phyloP scores from a whole-genome alignment of 2,888 invertebrate species.

The Pocota personata region DNA sequence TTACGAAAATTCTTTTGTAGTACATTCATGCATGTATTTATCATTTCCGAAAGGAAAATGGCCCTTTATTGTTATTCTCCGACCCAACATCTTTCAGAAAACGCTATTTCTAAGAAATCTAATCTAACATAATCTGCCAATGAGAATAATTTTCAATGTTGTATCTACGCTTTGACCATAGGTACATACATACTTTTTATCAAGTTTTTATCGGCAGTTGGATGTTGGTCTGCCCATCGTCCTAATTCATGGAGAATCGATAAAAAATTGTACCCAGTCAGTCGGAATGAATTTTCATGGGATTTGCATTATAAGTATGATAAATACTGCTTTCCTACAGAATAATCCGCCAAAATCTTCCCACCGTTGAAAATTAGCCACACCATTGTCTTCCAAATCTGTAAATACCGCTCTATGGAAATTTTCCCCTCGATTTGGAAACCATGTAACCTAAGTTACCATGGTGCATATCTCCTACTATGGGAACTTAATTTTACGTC shows the following conservation, averaged over 20 bases:
- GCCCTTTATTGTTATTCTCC: too few species aligned
- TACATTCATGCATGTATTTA: too few species aligned
- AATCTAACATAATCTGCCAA: too few species aligned
- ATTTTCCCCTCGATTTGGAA: constrained; percentile 17
- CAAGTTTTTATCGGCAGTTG: not conserved
- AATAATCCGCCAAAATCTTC: constrained; percentile 55
- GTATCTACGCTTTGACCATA: not conserved
- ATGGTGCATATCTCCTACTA: constrained; percentile 34
- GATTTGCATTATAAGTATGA: constrained; percentile 28
- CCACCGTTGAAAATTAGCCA: constrained; percentile 62
- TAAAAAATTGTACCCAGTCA: not conserved
- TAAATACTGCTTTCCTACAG: constrained; percentile 4
- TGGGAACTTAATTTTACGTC: constrained; percentile 63
- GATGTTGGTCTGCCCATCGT: not conserved
- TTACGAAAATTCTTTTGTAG: too few species aligned
- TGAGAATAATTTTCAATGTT: too few species aligned
- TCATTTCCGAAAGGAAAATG: too few species aligned
- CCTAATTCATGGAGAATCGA: constrained; percentile 12
- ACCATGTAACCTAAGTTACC: constrained; percentile 8
- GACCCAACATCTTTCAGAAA: too few species aligned
- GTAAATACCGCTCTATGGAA: constrained; percentile 58
- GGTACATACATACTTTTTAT: not conserved
- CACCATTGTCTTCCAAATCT: constrained; percentile 65
- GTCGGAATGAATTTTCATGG: not conserved
- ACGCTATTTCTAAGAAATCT: too few species aligned